A percentile compares a stretch with the other conserved stretches of the same genome.
Evolutionary conservation across 2,888 invertebrate genomes (phyloP).

Genomic region (Pterostichus niger): DNA sequence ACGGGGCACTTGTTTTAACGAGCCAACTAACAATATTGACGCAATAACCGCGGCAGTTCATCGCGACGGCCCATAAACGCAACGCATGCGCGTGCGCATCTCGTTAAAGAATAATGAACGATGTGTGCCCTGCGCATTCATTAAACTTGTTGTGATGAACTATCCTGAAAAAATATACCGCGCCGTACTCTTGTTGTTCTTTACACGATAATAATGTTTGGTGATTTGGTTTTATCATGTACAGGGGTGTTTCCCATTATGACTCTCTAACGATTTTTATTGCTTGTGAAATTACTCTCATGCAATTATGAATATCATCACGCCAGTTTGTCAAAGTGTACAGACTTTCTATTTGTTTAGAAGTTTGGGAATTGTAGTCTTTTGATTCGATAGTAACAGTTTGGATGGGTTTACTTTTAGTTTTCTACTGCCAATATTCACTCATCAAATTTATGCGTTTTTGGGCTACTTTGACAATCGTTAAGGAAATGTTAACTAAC

Average conservation of each 20-base stretch:
- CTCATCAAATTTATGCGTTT: no score
- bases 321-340: not conserved
- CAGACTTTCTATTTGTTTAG: not conserved
- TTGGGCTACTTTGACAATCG: no score
- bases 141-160: conserved; percentile 58
- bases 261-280: conserved; percentile 32
- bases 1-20: conserved; percentile 71
- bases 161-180: conserved; percentile 44
- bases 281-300: conserved; percentile 18
- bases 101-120: conserved; percentile 62
- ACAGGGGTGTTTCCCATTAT: conserved; percentile 23
- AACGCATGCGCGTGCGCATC: conserved; percentile 42
- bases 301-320: conserved; percentile 31
- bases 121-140: conserved; percentile 54
- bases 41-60: conserved; percentile 67
- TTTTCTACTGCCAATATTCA: no score
- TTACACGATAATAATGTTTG: conserved; percentile 2
- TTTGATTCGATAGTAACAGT: no score
- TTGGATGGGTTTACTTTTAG: no score
- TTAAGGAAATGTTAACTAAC: no score
- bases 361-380: no score
- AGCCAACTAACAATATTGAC: conserved; percentile 71
- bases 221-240: conserved; percentile 36
- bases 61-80: conserved; percentile 60
- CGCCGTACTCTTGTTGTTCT: conserved; percentile 24